phyloP scores from a whole-genome alignment of 2,888 invertebrate genomes.

The Ischnura elegans region DNA sequence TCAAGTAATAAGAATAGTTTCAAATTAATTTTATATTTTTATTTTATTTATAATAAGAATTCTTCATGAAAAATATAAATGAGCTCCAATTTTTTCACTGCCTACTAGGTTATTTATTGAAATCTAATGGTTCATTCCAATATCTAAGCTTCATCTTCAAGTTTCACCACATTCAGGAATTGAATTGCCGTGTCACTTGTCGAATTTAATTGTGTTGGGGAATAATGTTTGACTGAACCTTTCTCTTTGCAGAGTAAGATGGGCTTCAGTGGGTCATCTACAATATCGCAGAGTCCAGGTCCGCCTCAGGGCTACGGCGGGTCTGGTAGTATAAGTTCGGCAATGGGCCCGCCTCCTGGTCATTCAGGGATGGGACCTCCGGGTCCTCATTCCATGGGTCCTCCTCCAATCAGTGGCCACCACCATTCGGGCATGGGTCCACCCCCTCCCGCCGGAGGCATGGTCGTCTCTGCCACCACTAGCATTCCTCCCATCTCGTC shows the following conservation, averaged over 20 bases:
- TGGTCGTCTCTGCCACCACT: slow-evolving; percentile 77
- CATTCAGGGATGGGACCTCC: slow-evolving; percentile 71
- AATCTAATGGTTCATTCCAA: too few relatives aligned
- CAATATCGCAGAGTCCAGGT: slow-evolving; percentile 74
- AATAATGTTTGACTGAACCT: background rate
- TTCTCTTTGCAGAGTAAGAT: slow-evolving; percentile 83
- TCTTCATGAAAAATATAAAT: too few relatives aligned
- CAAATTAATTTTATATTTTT: too few relatives aligned
- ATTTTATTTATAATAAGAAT: too few relatives aligned
- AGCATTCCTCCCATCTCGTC: slow-evolving; percentile 74
- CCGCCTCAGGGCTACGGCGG: slow-evolving; percentile 81
- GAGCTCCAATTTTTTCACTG: too few relatives aligned
- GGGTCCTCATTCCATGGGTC: slow-evolving; percentile 47
- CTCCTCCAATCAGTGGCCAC: slow-evolving; percentile 69
- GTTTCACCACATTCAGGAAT: too few relatives aligned
- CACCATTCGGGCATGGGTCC: slow-evolving; percentile 78
- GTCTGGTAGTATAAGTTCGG: slow-evolving; percentile 75
- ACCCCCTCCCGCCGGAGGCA: slow-evolving; percentile 76
- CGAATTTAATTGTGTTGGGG: too few relatives aligned
- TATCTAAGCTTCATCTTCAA: too few relatives aligned
- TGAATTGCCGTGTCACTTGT: too few relatives aligned
- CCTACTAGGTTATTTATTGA: background rate
- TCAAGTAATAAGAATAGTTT: too few relatives aligned
- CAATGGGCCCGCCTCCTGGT: slow-evolving; percentile 69
- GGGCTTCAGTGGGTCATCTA: slow-evolving; percentile 79